These are phyloP conservation scores for Hyposoter didymator DNA, from an alignment of 2,888 invertebrate genomes.

Conservation along the genomic window DNA sequence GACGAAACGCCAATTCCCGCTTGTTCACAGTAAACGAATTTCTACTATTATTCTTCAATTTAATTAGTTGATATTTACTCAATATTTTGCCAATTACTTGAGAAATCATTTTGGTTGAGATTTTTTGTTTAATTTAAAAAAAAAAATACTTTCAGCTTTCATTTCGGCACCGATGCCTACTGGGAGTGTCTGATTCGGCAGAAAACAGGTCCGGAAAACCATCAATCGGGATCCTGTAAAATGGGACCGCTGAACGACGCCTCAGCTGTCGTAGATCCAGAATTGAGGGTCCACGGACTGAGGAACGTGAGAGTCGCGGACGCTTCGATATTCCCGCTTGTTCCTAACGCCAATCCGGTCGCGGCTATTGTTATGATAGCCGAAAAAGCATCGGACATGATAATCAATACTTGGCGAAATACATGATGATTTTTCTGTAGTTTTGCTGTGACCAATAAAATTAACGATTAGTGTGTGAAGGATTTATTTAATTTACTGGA, in stretches of 20 bases:
- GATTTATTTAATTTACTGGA: background rate
- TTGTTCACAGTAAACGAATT: conserved; percentile 83
- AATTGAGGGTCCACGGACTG: conserved; percentile 87
- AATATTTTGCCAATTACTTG: background rate
- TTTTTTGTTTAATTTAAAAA: conserved; percentile 82
- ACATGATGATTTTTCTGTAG: conserved; percentile 25
- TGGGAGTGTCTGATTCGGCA: conserved; percentile 89
- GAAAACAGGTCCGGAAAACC: conserved; percentile 88
- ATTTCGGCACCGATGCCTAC: conserved; percentile 87
- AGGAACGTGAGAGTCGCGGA: conserved; percentile 88
- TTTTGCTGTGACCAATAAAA: conserved; percentile 17
- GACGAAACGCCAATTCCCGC: conserved; percentile 86
- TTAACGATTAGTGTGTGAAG: background rate
- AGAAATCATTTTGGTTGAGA: conserved; percentile 67
- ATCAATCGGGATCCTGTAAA: conserved; percentile 87
- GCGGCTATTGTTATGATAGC: conserved; percentile 90
- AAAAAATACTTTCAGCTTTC: conserved; percentile 79
- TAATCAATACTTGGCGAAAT: conserved; percentile 85
- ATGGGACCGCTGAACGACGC: conserved; percentile 86
- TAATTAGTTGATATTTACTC: background rate
- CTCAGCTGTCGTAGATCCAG: conserved; percentile 86
- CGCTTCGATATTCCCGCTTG: conserved; percentile 88
- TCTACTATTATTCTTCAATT: background rate
- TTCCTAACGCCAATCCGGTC: conserved; percentile 88
- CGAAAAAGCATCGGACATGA: conserved; percentile 89